Percentiles rank a stretch among this genome's conserved stretches.
phyloP scores from a whole-genome alignment of 2,113 vertebrate species.

The Tenebrosternarchus preto region DNA sequence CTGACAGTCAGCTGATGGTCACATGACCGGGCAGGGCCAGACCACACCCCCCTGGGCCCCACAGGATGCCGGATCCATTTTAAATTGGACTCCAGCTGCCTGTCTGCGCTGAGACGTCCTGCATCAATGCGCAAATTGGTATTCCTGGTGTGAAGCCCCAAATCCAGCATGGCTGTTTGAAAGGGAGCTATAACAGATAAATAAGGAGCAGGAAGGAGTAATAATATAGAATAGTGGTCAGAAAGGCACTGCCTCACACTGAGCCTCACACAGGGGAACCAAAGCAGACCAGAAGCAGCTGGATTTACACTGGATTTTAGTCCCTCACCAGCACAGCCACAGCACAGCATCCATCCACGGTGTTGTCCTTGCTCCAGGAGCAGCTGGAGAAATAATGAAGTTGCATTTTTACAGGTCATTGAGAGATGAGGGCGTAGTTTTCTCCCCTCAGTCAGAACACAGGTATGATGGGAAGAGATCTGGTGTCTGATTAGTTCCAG shows the following conservation, averaged over 20 bases:
- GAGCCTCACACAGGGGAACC: constrained; percentile 28
- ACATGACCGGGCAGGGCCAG: constrained; percentile 5
- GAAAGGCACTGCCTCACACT: constrained; percentile 32
- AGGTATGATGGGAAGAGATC: neutral
- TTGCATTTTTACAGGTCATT: neutral
- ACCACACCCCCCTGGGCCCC: no score
- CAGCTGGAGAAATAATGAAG: neutral
- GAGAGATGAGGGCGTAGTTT: constrained; percentile 19
- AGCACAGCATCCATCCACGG: no score
- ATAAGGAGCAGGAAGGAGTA: constrained; percentile 45
- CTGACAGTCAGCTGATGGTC: constrained; percentile 40
- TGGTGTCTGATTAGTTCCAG: constrained; percentile 22
- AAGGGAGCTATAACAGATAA: constrained; percentile 38
- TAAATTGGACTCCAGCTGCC: constrained; percentile 54
- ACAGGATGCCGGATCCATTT: neutral
- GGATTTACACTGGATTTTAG: constrained; percentile 25
- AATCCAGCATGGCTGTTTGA: constrained; percentile 49
- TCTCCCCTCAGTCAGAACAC: neutral
- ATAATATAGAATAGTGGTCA: constrained; percentile 4
- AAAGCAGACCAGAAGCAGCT: constrained; percentile 41
- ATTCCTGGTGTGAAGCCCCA: constrained; percentile 47
- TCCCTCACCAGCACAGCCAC: constrained; percentile 18
- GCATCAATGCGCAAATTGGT: constrained; percentile 38
- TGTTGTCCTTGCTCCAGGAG: no score
- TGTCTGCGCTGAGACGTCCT: constrained; percentile 17